Conservation (phyloP, 2,797 vertebrate species). For the Chloroceryle inda region DNA sequence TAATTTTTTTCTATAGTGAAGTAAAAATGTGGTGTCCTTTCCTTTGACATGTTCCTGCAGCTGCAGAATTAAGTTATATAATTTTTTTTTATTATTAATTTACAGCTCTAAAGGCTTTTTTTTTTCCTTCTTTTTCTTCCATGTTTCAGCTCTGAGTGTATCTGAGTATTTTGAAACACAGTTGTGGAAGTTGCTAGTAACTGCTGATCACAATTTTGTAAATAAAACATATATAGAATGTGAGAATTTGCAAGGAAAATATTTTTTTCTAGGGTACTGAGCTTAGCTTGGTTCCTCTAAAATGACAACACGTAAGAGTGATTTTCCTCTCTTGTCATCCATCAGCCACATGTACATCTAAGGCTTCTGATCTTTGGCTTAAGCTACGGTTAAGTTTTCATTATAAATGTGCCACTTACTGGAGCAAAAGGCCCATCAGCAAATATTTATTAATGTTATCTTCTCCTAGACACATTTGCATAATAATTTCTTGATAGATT, state of each 20-base stretch:
- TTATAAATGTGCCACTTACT: conserved; percentile 33
- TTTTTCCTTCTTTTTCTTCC: background rate
- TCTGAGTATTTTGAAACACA: background rate
- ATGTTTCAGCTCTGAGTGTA: background rate
- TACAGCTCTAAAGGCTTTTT: background rate
- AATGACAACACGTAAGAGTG: background rate
- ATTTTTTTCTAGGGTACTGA: background rate
- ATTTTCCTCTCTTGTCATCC: conserved; percentile 3
- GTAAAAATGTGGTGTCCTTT: background rate
- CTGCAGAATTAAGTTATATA: background rate
- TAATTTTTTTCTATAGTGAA: background rate
- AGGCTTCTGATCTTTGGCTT: conserved; percentile 20
- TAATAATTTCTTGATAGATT: conserved; percentile 72
- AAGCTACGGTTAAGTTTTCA: conserved; percentile 13
- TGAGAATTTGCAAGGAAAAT: background rate
- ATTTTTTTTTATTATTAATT: background rate
- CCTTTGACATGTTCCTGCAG: background rate
- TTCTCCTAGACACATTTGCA: conserved; percentile 54
- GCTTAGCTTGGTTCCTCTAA: background rate
- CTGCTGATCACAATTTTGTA: background rate
- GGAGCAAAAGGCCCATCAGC: conserved; percentile 42
- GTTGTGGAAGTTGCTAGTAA: background rate
- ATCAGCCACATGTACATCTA: background rate
- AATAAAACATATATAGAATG: background rate
- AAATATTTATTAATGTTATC: conserved; percentile 70